Conservation (phyloP, 2,113 vertebrate species). For the Candoia aspera region DNA sequence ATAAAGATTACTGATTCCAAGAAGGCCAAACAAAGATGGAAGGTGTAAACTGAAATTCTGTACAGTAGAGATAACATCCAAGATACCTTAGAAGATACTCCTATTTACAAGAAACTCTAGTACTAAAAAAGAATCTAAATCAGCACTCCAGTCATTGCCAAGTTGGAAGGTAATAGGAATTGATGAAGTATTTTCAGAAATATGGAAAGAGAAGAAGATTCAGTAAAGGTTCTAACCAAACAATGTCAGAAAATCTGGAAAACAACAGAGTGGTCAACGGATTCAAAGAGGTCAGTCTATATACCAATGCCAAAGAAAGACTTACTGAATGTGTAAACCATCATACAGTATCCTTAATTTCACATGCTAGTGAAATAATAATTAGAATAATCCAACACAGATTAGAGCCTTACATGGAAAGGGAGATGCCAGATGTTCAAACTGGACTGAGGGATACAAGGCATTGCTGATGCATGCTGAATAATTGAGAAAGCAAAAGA, state of each 20-base stretch:
- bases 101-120: background rate
- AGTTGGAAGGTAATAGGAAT: background rate
- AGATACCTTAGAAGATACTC: background rate
- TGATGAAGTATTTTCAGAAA: background rate
- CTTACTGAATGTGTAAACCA: background rate
- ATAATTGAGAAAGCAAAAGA: background rate
- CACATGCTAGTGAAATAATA: background rate
- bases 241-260: background rate
- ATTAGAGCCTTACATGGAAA: background rate
- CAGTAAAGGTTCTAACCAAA: background rate
- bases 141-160: background rate
- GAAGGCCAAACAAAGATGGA: background rate
- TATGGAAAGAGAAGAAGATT: background rate
- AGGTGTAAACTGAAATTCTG: background rate
- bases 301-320: background rate
- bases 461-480: background rate
- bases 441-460: background rate
- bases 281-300: background rate
- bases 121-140: background rate
- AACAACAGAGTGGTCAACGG: background rate
- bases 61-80: background rate
- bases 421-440: background rate
- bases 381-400: background rate
- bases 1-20: background rate
- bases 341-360: background rate